Evolutionary conservation across 2,888 invertebrate species (phyloP).

Genomic region (Oithona nana): DNA sequence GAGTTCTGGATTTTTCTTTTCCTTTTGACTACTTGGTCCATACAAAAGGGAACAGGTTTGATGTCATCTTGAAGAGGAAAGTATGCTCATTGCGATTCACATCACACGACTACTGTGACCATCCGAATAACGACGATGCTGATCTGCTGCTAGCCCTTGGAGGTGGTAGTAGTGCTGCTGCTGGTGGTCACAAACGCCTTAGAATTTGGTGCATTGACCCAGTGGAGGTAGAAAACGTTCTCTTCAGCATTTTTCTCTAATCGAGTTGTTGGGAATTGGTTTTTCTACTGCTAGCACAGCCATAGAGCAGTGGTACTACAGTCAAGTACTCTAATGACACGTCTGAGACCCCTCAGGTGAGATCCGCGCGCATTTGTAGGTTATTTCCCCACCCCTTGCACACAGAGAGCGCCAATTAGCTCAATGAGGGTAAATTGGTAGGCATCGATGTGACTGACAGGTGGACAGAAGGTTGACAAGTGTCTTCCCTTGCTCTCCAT

Average conservation of each 20-base stretch:
- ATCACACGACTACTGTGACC: neutral
- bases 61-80: neutral
- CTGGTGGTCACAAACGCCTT: neutral
- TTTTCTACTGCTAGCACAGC: neutral
- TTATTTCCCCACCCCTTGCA: neutral
- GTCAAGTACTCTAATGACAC: neutral
- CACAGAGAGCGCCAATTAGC: conserved; percentile 1
- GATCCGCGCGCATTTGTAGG: neutral
- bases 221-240: no score
- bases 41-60: neutral
- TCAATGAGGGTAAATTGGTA: conserved; percentile 9
- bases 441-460: conserved; percentile 5
- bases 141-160: no score
- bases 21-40: no score
- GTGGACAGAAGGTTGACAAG: conserved; percentile 3
- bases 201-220: neutral
- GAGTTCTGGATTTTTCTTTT: no score
- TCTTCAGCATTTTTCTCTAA: neutral
- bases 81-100: neutral
- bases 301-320: neutral
- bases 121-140: neutral
- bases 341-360: neutral
- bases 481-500: neutral
- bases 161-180: neutral
- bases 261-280: neutral